Conservation (phyloP, 2,888 invertebrate genomes). For the Tuberolachnus salignus region DNA sequence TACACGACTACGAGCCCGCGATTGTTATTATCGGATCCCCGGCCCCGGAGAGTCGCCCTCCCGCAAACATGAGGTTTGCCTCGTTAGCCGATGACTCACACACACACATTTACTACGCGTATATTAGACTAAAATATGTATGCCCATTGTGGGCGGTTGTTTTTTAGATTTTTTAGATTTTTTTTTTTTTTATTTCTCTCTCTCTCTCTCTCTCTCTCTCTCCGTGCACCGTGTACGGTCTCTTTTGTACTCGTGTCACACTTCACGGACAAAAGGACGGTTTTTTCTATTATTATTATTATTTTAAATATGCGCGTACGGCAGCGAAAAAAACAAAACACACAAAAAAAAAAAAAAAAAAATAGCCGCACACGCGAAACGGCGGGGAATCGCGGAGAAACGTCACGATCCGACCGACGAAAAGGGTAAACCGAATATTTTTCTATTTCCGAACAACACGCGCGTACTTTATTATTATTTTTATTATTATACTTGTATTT, state of each 20-base stretch:
- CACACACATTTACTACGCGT: not conserved
- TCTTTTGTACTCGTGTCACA: constrained; percentile 53
- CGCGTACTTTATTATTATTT: too few relatives aligned
- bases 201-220: too few relatives aligned
- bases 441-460: not conserved
- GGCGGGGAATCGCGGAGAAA: constrained; percentile 24
- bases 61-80: constrained; percentile 51
- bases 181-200: constrained; percentile 11
- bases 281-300: constrained; percentile 17
- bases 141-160: constrained; percentile 43
- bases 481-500: too few relatives aligned
- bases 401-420: constrained; percentile 20
- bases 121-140: not conserved
- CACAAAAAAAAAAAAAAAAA: not conserved
- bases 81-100: constrained; percentile 52
- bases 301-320: constrained; percentile 6
- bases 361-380: constrained; percentile 30
- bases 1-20: too few relatives aligned
- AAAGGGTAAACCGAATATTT: not conserved
- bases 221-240: not conserved
- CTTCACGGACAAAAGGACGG: constrained; percentile 47
- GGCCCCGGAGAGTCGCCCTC: constrained; percentile 28
- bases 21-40: constrained; percentile 34
- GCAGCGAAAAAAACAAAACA: too few relatives aligned
- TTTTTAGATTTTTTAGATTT: constrained; percentile 36